Evolutionary conservation across 2,888 invertebrate species (phyloP).

Genomic region (Cyclophora albipunctata): DNA sequence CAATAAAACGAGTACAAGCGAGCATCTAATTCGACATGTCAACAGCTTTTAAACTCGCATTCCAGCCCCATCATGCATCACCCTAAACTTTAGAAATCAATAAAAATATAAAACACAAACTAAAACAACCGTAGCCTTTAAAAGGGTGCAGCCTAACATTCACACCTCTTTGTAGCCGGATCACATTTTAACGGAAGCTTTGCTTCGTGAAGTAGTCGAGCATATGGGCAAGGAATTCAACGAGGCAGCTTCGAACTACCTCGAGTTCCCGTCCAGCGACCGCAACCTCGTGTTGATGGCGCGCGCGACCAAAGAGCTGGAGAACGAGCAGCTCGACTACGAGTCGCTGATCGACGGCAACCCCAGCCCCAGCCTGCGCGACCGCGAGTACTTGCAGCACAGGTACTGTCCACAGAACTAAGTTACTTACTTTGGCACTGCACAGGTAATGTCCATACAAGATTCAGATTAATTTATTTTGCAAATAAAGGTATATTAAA

Average conservation of each 20-base stretch:
- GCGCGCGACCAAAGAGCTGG: slow-evolving; percentile 74
- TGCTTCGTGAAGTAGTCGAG: slow-evolving; percentile 85
- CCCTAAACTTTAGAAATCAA: no score
- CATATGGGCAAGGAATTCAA: slow-evolving; percentile 85
- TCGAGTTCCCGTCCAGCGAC: slow-evolving; percentile 77
- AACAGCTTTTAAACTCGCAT: no score
- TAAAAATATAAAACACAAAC: no score
- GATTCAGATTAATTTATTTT: no score
- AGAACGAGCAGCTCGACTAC: slow-evolving; percentile 81
- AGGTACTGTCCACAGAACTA: slow-evolving; percentile 51
- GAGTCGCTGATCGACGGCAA: slow-evolving; percentile 81
- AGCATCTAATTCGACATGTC: no score
- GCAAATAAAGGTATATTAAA: no score
- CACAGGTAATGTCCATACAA: no score
- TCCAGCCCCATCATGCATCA: no score
- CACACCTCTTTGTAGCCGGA: slow-evolving; percentile 50
- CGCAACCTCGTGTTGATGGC: slow-evolving; percentile 64
- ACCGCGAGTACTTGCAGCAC: slow-evolving; percentile 91
- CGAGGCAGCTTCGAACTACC: slow-evolving; percentile 78
- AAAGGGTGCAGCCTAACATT: no score
- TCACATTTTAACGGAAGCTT: slow-evolving; percentile 79
- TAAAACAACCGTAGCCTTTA: no score
- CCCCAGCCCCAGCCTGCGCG: slow-evolving; percentile 86
- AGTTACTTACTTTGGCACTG: no score
- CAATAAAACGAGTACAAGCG: no score